Evolutionary conservation across 2,113 vertebrate species (phyloP).

Genomic region (Lampris megalopsis): DNA sequence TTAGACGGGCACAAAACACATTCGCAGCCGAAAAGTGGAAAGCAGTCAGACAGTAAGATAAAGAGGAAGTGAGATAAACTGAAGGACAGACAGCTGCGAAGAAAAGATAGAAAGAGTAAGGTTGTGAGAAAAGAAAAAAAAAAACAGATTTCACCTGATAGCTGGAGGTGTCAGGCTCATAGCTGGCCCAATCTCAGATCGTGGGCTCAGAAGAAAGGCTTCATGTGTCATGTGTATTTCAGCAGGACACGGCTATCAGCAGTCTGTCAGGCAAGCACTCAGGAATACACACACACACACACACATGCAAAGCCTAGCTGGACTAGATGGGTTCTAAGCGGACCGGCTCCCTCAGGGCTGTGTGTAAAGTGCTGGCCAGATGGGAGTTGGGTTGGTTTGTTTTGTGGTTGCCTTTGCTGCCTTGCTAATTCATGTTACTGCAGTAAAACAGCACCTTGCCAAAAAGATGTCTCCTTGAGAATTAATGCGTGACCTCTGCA

Average conservation of each 20-base stretch:
- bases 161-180: not conserved
- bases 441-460: slow-evolving; percentile 35
- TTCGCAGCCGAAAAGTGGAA: too few species aligned
- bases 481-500: slow-evolving; percentile 43
- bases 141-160: not conserved
- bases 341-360: not conserved
- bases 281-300: not conserved
- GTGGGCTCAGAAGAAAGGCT: too few species aligned
- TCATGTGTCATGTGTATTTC: too few species aligned
- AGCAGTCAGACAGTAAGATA: too few species aligned
- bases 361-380: slow-evolving; percentile 19
- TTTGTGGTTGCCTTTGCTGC: slow-evolving; percentile 34
- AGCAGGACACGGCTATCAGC: too few species aligned
- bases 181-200: too few species aligned
- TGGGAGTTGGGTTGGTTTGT: slow-evolving; percentile 42
- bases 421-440: slow-evolving; percentile 55
- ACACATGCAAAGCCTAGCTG: not conserved
- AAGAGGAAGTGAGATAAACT: not conserved
- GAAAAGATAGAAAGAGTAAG: not conserved
- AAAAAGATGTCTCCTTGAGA: slow-evolving; percentile 45
- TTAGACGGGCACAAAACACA: too few species aligned
- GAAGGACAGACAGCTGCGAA: not conserved
- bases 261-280: not conserved
- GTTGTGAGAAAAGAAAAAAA: not conserved
- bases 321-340: slow-evolving; percentile 7